phyloP scores from a whole-genome alignment of 2,888 invertebrate species.

The Troglohyphantes excavatus region DNA sequence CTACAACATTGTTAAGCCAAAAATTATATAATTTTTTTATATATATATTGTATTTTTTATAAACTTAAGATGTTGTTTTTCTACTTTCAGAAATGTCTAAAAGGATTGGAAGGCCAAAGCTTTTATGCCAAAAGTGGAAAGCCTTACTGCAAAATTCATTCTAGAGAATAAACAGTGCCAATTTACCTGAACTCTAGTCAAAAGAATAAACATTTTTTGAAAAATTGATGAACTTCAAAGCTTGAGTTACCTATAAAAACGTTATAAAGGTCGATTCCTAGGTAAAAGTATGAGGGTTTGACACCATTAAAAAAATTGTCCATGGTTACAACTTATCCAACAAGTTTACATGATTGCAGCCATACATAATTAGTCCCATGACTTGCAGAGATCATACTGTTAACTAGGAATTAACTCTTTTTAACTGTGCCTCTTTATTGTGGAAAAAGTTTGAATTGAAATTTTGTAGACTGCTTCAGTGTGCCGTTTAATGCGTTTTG shows the following conservation, averaged over 20 bases:
- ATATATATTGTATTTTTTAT: too few species aligned
- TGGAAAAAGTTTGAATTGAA: neutral
- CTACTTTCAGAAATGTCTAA: constrained; percentile 89
- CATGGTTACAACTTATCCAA: neutral
- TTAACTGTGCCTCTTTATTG: neutral
- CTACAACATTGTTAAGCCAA: too few species aligned
- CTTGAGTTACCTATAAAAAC: neutral
- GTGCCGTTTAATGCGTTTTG: constrained; percentile 22
- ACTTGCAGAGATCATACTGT: neutral
- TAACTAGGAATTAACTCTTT: neutral
- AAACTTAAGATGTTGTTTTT: neutral
- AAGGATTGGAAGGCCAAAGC: constrained; percentile 99
- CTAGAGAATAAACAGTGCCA: constrained; percentile 86
- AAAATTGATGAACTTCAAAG: neutral
- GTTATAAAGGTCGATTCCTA: neutral
- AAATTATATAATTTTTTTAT: too few species aligned
- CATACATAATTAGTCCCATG: neutral
- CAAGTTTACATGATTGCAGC: too few species aligned
- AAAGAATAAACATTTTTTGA: constrained; percentile 19
- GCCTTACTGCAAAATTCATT: constrained; percentile 99
- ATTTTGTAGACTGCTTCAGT: constrained; percentile 40
- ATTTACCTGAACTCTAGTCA: constrained; percentile 64
- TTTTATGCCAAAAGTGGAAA: constrained; percentile 99
- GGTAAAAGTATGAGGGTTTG: neutral
- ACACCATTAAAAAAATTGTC: neutral